Base-by-base conservation (phyloP, 2,797 vertebrate species). In the Poecilia picta region DNA sequence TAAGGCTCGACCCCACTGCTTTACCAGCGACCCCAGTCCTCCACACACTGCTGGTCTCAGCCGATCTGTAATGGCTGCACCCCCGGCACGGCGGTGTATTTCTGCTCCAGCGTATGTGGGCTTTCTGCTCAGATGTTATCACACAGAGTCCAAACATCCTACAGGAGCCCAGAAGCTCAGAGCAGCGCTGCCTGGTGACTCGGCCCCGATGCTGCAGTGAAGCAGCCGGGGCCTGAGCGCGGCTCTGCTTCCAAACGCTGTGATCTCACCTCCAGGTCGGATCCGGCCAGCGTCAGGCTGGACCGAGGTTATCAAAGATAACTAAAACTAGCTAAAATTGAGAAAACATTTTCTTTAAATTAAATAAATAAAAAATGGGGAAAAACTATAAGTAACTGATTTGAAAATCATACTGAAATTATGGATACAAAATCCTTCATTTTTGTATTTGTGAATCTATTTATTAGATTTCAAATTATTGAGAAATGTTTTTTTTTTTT, bases 261-360 rank as follows among this genome's bases (percentile, higher is more conserved):
- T 84, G 80, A 89, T 88, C 87, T 89, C 84, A 83, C 83, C 81
- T 81, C 70, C 79, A 83, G 84, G 87, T 87, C 76, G 55, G 80
- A 85, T 85, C 10, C 47, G 75, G 74, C 64, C 8, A 79, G 80
- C 55, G 46, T 80, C 74, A 13, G 77, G 76, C 55, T 74, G 83
- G 20, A 51, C 20, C 2, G 20, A 49, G 47, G 47, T 23, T 51
- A 51, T 51, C 20, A 51, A 23, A 51, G 20, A 23, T 51, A 51
- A 51, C 20, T 23, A 51, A 51, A 23, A 23, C 46, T 47, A 46
- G 4, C 45, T 46, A 46, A 49, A 49, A 49, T 49, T 49, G 18
- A 49, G 47, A 49, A 49, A 49, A 49, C 18, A 20, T 51, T 51
- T 8, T 8, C 8, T 51, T 23, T 23, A 10, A 53, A 53, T 25